These are phyloP conservation scores for Callyntrura guangdongensis DNA, from an alignment of 2,888 invertebrate species.

Conservation along the genomic window DNA sequence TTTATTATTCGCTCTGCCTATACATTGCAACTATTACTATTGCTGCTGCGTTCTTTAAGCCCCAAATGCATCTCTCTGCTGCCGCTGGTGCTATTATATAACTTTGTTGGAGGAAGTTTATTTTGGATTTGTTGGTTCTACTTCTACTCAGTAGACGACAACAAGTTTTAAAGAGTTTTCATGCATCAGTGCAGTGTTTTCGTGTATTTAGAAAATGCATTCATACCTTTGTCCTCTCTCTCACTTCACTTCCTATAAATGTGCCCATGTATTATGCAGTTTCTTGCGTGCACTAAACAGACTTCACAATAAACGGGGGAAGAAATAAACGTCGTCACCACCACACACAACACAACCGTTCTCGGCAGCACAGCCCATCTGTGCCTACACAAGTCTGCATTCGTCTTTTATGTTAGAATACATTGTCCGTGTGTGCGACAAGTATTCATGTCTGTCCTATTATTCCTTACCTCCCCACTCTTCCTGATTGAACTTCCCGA, in stretches of 20 bases:
- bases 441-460: neutral
- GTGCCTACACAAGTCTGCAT: conserved; percentile 1
- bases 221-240: neutral
- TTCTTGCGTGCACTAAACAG: neutral
- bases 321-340: conserved; percentile 27
- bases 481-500: conserved; percentile 59
- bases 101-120: conserved; percentile 26
- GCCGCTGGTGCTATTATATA: neutral
- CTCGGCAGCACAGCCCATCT: neutral
- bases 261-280: conserved; percentile 1
- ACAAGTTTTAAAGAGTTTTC: conserved; percentile 1
- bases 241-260: neutral
- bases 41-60: neutral
- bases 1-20: neutral
- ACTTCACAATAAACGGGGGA: neutral
- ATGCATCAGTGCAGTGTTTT: conserved; percentile 22
- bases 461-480: conserved; percentile 62
- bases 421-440: neutral
- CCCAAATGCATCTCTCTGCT: neutral
- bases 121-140: conserved; percentile 20
- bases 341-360: neutral
- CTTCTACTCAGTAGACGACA: neutral
- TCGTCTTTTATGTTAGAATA: neutral
- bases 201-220: conserved; percentile 18
- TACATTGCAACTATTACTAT: neutral